Evolutionary conservation across 2,797 vertebrate genomes (phyloP), one percentile per base, ranked within the genome.

Genomic region (Parotocinclus haroldoi): DNA sequence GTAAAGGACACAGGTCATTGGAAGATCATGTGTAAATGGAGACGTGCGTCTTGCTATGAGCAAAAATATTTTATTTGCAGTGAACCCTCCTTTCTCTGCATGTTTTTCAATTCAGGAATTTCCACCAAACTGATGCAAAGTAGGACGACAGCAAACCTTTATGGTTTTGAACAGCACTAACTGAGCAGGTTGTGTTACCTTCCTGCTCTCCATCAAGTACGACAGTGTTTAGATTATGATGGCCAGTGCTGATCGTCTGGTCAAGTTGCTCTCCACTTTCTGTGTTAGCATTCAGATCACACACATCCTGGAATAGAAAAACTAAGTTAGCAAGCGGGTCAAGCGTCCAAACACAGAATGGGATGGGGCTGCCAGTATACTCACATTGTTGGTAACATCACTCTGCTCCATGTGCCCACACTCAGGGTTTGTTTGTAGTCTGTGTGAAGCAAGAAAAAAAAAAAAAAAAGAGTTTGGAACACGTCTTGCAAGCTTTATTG

Each of bases 221-320:
- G 36, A 76, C 55, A 16, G 63, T 42, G 40, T 50, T 73, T 54
- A 86, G 88, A 13, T 85, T 81, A 56, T 88, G 80, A 48, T 81
- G 79, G 57, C 81, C 74, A 65, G 74, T 44, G 36, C 45, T 48
- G 52, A 27, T 10, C 9, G 37, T 40, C 50, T 45, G 65, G 38
- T 55, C 5, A 37, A 44, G 55, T 36, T 71, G 60, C 19, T 77
- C 56, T 10, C n/a, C 46, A 12, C 52, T 59, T 55, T 77, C 77
- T 0, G 83, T 86, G 82, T 91, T 91, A 78, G 89, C 88, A 13
- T 91, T 92, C 75, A 89, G 85, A 74, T 91, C 89, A 71, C 80
- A 83, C 63, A 62, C 49, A 1, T 86, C 81, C 87, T 90, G 14
- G 12, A 42, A 67, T 56, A 53, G 37, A 7, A 40, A 53, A 19